These are phyloP conservation scores for Drosophila lowei DNA, from an alignment of 1,140 invertebrate species.

Conservation along the genomic window DNA sequence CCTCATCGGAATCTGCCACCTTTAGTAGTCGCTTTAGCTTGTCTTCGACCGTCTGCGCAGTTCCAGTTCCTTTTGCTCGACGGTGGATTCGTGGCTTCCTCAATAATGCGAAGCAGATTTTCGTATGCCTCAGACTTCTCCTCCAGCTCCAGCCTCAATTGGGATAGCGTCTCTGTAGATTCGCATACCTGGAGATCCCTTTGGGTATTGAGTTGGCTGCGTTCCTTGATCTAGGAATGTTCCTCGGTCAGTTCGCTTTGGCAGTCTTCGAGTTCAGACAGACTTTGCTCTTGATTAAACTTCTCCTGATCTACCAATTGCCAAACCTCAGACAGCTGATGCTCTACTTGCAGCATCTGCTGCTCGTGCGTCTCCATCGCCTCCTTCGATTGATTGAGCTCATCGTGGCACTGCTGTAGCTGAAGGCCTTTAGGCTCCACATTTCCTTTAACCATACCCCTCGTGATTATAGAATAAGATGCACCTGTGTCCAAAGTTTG, in stretches of 20 bases:
- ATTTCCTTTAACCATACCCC: no score
- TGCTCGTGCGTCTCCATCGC: conserved; percentile 26
- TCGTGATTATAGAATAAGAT: no score
- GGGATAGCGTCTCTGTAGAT: conserved; percentile 1
- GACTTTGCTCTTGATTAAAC: conserved; percentile 8
- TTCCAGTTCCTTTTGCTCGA: conserved; percentile 28
- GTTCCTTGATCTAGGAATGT: not conserved
- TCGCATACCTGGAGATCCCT: conserved; percentile 8
- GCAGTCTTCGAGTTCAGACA: conserved; percentile 14
- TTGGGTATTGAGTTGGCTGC: conserved; percentile 2
- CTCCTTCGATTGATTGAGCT: conserved; percentile 18
- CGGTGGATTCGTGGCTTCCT: not conserved
- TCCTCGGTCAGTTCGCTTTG: conserved; percentile 17
- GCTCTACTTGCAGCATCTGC: conserved; percentile 69
- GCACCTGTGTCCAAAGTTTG: no score
- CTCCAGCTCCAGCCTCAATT: conserved; percentile 37
- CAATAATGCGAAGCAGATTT: conserved; percentile 1
- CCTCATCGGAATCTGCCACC: conserved; percentile 11
- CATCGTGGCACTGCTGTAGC: conserved; percentile 26
- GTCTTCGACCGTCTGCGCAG: conserved; percentile 1
- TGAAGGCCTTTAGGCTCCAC: no score
- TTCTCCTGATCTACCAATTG: conserved; percentile 13
- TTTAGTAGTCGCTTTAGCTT: conserved; percentile 44
- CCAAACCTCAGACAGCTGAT: not conserved
- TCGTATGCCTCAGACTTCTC: not conserved